A percentile compares a stretch with the other conserved stretches of the same genome.
Conservation (phyloP, 2,113 vertebrate species). For the Marcusenius ussheri region DNA sequence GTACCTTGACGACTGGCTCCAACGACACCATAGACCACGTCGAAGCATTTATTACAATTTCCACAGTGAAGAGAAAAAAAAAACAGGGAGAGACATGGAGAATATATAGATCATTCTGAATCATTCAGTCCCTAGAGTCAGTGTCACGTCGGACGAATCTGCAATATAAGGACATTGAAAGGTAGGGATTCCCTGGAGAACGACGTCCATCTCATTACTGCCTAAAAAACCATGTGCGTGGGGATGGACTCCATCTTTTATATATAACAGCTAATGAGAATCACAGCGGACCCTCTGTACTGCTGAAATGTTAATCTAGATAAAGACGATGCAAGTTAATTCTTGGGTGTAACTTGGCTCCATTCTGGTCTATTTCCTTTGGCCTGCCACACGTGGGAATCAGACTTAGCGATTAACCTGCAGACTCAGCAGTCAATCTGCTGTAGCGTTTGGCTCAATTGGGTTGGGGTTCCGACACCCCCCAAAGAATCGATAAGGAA, state of each 20-base stretch:
- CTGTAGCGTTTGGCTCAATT: background rate
- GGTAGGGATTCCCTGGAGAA: conserved; percentile 42
- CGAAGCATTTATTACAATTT: background rate
- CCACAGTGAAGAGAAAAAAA: conserved; percentile 1
- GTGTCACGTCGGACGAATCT: conserved; percentile 53
- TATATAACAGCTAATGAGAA: conserved; percentile 41
- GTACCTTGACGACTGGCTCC: conserved; percentile 3
- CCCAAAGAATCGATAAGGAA: background rate
- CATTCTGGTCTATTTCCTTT: background rate
- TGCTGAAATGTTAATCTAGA: background rate
- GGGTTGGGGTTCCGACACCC: background rate
- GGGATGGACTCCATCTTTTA: conserved; percentile 31
- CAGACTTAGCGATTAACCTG: background rate
- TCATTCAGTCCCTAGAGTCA: conserved; percentile 54
- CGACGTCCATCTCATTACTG: conserved; percentile 51
- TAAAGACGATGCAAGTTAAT: background rate
- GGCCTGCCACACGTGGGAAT: background rate
- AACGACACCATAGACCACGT: background rate
- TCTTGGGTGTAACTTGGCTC: background rate
- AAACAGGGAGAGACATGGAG: conserved; percentile 34
- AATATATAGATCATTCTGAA: conserved; percentile 56
- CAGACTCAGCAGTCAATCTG: background rate
- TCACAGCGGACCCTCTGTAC: background rate
- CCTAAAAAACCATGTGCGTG: conserved; percentile 21
- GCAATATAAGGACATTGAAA: conserved; percentile 50